phyloP scores from a whole-genome alignment of 2,113 vertebrate species.

The Pitta sordida region DNA sequence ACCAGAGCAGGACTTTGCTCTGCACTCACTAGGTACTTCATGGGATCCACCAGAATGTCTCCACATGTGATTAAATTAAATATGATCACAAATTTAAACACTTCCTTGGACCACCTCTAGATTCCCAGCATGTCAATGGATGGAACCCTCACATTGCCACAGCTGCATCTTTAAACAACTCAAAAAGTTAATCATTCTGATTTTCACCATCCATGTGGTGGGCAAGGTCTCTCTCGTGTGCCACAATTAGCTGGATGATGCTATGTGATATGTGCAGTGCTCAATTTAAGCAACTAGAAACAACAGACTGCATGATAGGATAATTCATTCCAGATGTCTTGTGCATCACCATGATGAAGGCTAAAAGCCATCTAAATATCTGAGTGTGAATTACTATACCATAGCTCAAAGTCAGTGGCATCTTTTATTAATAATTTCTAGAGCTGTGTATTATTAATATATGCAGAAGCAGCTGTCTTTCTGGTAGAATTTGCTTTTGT shows the following conservation, averaged over 20 bases:
- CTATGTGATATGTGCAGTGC: fast-evolving
- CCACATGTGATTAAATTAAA: neutral
- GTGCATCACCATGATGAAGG: neutral
- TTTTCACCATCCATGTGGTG: neutral
- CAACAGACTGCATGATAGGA: neutral
- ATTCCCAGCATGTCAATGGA: neutral
- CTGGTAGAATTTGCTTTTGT: neutral
- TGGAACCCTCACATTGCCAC: neutral
- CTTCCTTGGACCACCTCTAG: neutral
- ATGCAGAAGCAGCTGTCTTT: conserved; percentile 37
- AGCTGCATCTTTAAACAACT: neutral
- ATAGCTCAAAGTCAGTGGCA: conserved; percentile 25
- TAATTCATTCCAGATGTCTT: neutral
- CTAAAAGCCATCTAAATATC: conserved; percentile 24
- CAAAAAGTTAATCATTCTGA: neutral
- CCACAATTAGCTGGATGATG: neutral
- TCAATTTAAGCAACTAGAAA: neutral
- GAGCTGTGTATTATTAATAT: conserved; percentile 20
- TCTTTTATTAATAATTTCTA: conserved; percentile 42
- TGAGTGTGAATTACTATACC: conserved; percentile 35
- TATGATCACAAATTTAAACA: neutral
- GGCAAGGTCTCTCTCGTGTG: neutral
- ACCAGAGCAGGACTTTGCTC: neutral
- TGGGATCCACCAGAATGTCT: neutral
- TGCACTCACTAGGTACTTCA: neutral